Conservation (phyloP, 2,888 invertebrate genomes). For the Acleris literana region DNA sequence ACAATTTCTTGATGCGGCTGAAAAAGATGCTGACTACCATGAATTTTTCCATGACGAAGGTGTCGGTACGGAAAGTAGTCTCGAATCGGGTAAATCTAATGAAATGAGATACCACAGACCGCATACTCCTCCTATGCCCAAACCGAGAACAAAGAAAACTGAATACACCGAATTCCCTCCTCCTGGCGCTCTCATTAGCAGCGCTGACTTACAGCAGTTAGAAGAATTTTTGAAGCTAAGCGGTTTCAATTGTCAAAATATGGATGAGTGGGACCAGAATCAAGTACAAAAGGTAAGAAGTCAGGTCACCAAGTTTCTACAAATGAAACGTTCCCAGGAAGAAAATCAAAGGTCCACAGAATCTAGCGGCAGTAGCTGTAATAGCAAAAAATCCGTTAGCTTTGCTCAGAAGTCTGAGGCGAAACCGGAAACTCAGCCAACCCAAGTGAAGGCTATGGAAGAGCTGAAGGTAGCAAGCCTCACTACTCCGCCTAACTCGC, state of each 20-base stretch:
- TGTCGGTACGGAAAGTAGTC: slow-evolving; percentile 83
- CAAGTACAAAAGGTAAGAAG: slow-evolving; percentile 88
- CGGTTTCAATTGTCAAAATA: slow-evolving; percentile 87
- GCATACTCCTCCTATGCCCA: slow-evolving; percentile 80
- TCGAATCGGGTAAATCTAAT: slow-evolving; percentile 84
- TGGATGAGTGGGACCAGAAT: slow-evolving; percentile 87
- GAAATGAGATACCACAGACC: slow-evolving; percentile 78
- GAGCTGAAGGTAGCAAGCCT: slow-evolving; percentile 75
- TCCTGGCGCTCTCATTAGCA: slow-evolving; percentile 80
- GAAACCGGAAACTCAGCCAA: slow-evolving; percentile 66
- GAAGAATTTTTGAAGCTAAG: slow-evolving; percentile 89
- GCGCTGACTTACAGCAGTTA: slow-evolving; percentile 86
- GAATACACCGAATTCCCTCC: slow-evolving; percentile 79
- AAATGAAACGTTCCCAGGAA: slow-evolving; percentile 88
- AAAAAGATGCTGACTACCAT: slow-evolving; percentile 80
- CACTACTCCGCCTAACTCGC: slow-evolving; percentile 89
- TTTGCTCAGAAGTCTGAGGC: slow-evolving; percentile 86
- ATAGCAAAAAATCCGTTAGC: slow-evolving; percentile 89
- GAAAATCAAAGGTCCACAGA: slow-evolving; percentile 84
- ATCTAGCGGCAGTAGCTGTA: slow-evolving; percentile 83
- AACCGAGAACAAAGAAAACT: slow-evolving; percentile 76
- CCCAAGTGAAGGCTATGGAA: slow-evolving; percentile 76
- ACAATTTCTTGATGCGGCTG: slow-evolving; percentile 80
- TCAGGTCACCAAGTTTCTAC: slow-evolving; percentile 88
- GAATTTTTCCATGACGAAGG: slow-evolving; percentile 85